Conservation (phyloP, 2,113 vertebrate species). For the Nettapus auritus region DNA sequence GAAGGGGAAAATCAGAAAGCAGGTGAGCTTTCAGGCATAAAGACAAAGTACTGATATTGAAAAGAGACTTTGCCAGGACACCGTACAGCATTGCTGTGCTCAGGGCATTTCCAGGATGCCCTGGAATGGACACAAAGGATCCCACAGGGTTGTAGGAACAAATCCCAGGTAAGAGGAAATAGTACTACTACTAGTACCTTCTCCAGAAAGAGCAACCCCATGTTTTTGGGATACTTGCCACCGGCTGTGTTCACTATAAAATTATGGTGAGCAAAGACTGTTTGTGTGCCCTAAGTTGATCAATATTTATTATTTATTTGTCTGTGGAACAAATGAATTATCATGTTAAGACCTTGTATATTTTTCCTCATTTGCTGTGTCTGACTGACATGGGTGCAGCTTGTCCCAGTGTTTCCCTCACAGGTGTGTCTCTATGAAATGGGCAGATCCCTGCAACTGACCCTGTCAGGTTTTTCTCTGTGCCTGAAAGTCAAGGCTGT, state of each 20-base stretch:
- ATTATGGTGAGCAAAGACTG: background rate
- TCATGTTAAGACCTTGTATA: fast-evolving
- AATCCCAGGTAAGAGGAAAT: background rate
- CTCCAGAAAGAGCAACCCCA: background rate
- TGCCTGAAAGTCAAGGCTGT: background rate
- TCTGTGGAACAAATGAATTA: background rate
- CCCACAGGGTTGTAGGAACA: background rate
- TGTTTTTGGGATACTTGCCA: background rate
- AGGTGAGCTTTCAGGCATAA: background rate
- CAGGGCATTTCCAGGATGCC: background rate
- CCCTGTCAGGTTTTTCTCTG: background rate
- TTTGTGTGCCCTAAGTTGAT: background rate
- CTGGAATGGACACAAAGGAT: no score
- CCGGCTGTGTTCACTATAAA: background rate
- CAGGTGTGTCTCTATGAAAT: fast-evolving
- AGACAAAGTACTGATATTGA: background rate
- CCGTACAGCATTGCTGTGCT: fast-evolving
- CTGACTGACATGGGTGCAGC: background rate
- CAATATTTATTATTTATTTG: background rate
- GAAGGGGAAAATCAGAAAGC: background rate
- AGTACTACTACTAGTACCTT: fast-evolving
- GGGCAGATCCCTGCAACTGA: background rate
- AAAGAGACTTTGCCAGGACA: background rate
- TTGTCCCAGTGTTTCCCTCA: background rate
- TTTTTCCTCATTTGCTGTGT: background rate